Base-by-base conservation (phyloP, 2,113 vertebrate genomes). In the Dermatemys mawii region DNA sequence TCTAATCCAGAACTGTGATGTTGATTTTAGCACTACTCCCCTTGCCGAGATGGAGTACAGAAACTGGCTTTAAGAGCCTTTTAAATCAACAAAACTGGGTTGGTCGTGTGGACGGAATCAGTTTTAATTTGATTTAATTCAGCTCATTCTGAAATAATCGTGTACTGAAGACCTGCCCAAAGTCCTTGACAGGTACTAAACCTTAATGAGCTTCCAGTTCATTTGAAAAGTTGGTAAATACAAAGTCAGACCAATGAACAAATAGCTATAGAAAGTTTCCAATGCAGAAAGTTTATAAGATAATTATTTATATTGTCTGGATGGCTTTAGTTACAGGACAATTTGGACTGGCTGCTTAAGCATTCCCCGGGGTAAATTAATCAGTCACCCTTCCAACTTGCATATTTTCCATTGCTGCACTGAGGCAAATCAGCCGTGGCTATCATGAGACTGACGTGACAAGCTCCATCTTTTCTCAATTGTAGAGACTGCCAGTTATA, bases 221-320 rank as follows among this genome's bases (percentile, higher is more conserved):
- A 82, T 78, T 78, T 92, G 93, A 24, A 88, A 90, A 51, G 81
- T 92, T 79, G 73, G 11, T 63, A 95, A 96, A 94, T 70, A 79
- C 88, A 92, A 97, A 95, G 81, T 46, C 86, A 84, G 90, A 81
- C 89, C 60, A 67, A 24, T n/a, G 90, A 97, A 92, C 94, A 96
- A 97, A 90, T 84, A 93, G 70, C 81, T 96, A 84, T 80, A 94
- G 90, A 93, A 93, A 96, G 84, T 95, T 97, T 96, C 84, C 92
- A 90, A 86, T 91, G 86, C 4, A 0, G 93, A 97, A 93, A 81
- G 79, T 90, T 95, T 95, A 57, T 76, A 80, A 87, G 90, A 91
- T 70, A 96, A 96, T 97, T 96, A 95, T 96, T 97, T 94, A 82
- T 91, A 90, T 97, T 97, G 94, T 96, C 95, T 95, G 75, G 57